Base-by-base conservation (phyloP, 2,797 vertebrate genomes). In the Gymnoscopelus braueri region DNA sequence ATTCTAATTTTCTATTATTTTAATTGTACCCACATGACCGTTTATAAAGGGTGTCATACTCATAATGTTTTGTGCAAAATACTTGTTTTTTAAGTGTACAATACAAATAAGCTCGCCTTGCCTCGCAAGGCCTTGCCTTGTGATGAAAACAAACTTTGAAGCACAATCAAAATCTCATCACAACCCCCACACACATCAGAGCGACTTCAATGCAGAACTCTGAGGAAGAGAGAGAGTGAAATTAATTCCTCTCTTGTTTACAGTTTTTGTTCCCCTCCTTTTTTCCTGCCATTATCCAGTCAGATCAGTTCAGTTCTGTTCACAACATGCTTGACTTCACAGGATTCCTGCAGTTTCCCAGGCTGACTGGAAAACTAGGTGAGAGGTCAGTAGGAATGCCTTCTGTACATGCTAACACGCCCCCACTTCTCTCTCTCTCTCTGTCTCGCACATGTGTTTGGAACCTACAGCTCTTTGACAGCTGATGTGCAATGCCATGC, bases 371-470 rank as follows among this genome's bases (percentile, higher is more conserved):
- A 74, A 61, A 87, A 89, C 72, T 84, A 68, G 86, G 91, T 67
- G 78, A 91, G 83, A 86, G 88, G 81, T 90, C 73, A 90, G n/a
- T 14, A 49, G 39, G 54, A 26, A 12, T 67, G 67, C 60, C 61
- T 50, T 50, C 44, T 35, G 10, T 15, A 39, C 26, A 50, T 14
- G 29, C 14, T 49, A 10, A 13, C 14, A 53, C 32, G 12, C 14
- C 13, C 13, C 56, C 14, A 58, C 59, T 26, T 15, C 52, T 11
- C 57, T 35, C 56, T 8, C 39, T 44, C 39, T 62, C 6, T 59
- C 51, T 47, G 51, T 49, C 58, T 26, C 51, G 11, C 5, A 23
- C 50, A n/a, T 23, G 29, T 49, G 15, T 6, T 67, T 71, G 67
- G 78, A 64, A 78, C 66, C 65, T 50, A 54, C 47, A 55, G 65